Evolutionary conservation across 1,140 invertebrate genomes (phyloP).

Genomic region (Maniola jurtina): DNA sequence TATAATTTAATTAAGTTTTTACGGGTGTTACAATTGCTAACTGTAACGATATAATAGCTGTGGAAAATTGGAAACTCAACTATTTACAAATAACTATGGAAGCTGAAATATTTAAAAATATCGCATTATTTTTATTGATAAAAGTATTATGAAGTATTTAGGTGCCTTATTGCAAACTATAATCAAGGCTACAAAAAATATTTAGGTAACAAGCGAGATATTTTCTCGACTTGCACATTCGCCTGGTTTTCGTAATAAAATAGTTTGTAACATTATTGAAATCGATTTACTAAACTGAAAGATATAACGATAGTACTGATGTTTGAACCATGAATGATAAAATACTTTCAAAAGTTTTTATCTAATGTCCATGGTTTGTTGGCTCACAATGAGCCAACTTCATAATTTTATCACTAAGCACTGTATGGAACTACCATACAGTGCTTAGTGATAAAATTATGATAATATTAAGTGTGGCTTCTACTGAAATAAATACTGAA

Average conservation of each 20-base stretch:
- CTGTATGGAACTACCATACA: no score
- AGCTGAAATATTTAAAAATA: background rate
- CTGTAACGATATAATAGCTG: background rate
- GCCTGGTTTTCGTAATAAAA: constrained; percentile 21
- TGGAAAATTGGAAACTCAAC: no score
- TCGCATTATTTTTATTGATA: background rate
- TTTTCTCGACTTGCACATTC: constrained; percentile 29
- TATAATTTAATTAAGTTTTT: no score
- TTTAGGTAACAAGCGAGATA: constrained; percentile 26
- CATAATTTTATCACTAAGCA: no score
- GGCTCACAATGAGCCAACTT: no score
- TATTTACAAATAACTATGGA: no score
- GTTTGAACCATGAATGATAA: background rate
- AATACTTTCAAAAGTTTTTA: no score
- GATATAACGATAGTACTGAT: background rate
- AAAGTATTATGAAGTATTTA: constrained; percentile 2
- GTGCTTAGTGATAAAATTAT: no score
- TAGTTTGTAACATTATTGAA: constrained; percentile 30
- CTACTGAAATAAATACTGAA: no score
- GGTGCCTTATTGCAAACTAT: constrained; percentile 16
- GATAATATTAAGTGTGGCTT: no score
- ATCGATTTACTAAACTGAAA: constrained; percentile 10
- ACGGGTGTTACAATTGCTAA: no score
- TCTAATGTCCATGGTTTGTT: no score
- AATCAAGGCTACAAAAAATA: constrained; percentile 20